A percentile compares a stretch with the other conserved stretches of the same genome.
Conservation (phyloP, 2,888 invertebrate genomes). For the Spodoptera littoralis region DNA sequence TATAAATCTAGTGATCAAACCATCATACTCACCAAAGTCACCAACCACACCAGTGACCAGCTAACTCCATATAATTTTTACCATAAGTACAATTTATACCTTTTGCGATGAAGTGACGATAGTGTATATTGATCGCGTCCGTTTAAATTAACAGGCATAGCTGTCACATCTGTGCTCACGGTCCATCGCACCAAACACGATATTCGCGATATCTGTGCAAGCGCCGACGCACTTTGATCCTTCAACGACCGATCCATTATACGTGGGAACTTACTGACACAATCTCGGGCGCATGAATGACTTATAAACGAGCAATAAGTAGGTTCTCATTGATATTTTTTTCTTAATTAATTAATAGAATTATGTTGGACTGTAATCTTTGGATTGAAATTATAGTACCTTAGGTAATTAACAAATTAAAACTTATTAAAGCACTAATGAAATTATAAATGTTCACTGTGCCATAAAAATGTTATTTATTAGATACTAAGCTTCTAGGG, state of each 20-base stretch:
- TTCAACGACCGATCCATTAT: conserved; percentile 59
- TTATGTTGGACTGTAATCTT: neutral
- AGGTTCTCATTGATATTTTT: conserved; percentile 8
- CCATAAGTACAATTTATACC: too few relatives aligned
- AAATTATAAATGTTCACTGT: too few relatives aligned
- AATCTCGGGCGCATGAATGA: conserved; percentile 43
- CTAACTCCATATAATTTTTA: too few relatives aligned
- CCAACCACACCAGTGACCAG: too few relatives aligned
- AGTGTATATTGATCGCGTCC: conserved; percentile 81
- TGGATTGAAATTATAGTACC: too few relatives aligned
- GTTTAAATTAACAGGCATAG: conserved; percentile 81
- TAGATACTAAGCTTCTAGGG: too few relatives aligned
- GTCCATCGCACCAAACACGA: conserved; percentile 71
- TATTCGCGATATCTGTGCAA: conserved; percentile 68
- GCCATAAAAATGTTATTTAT: too few relatives aligned
- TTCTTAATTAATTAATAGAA: conserved; percentile 16
- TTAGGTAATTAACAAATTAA: too few relatives aligned
- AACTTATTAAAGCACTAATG: too few relatives aligned
- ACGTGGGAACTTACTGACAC: conserved; percentile 65
- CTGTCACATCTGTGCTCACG: conserved; percentile 76
- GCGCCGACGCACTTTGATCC: conserved; percentile 62
- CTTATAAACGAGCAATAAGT: conserved; percentile 43
- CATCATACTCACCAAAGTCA: too few relatives aligned
- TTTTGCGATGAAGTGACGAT: conserved; percentile 65
- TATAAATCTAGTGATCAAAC: too few relatives aligned